Base-by-base conservation (phyloP, 2,888 invertebrate species). In the Ophioninae sp. region DNA sequence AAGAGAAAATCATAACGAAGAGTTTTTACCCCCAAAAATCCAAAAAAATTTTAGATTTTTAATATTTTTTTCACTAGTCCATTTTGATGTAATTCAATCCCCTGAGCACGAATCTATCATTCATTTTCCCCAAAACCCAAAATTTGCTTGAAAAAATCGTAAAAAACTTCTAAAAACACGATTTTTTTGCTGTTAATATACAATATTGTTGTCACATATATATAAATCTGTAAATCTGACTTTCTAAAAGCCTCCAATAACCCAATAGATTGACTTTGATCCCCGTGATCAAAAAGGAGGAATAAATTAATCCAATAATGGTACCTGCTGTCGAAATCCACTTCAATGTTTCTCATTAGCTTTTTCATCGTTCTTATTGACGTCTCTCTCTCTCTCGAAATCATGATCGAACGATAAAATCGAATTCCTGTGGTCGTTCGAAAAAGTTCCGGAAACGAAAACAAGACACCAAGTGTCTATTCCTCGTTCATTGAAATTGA, bases 401-500 rank as follows among this genome's bases (percentile, higher is more conserved):
- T 30, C 30, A 30, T 23, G 63, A 63, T 63, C 23, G 22, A 23
- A 63, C 30, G 63, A 63, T 30, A 37, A 37, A 17, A 5, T 37
- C n/a, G 44, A 20, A 17, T 44, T 59, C 30, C 30, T 41, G 79
- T 67, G 61, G 23, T 59, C n/a, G 13, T 30, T 10, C 41, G 44
- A 37, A 58, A 79, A 81, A 85, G 79, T 75, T 79, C 71, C 84
- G 84, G 10, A 56, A 51, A 51, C 5, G 17, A 51, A 51, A 51
- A 17, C 13, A 51, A 51, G 13, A 51, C 10, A 51, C 10, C 5
- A 51, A 51, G 65, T 85, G 20, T 61, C 41, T 44, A 23, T n/a
- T 41, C 86, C 85, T 88, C 87, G 87, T 88, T 88, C 87, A 85
- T 78, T 63, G 78, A 88, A 88, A 88, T 87, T 86, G 86, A 87